phyloP scores from a whole-genome alignment of 1,140 invertebrate species.

The Sitophilus oryzae region DNA sequence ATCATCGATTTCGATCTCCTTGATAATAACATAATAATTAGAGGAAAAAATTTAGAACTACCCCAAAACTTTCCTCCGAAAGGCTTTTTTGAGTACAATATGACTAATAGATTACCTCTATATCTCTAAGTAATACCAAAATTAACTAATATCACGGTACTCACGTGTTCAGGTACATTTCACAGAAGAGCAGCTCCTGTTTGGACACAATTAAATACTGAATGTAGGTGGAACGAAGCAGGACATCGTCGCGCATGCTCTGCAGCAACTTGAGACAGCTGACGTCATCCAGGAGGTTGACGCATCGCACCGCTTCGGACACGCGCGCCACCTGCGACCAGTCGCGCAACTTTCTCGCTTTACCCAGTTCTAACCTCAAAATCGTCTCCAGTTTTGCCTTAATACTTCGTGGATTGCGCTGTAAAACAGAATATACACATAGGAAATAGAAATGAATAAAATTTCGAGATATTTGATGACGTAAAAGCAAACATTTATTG shows the following conservation, averaged over 20 bases:
- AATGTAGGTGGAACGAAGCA: slow-evolving; percentile 72
- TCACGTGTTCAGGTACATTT: slow-evolving; percentile 70
- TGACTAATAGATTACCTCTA: no score
- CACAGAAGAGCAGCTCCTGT: slow-evolving; percentile 73
- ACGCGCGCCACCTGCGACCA: slow-evolving; percentile 77
- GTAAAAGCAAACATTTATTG: no score
- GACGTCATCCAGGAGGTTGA: slow-evolving; percentile 65
- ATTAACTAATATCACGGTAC: no score
- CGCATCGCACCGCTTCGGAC: slow-evolving; percentile 73
- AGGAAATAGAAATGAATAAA: not conserved
- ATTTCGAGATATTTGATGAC: no score
- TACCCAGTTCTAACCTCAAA: slow-evolving; percentile 75
- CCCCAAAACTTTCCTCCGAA: no score
- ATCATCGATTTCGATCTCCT: no score
- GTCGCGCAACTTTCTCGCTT: slow-evolving; percentile 81
- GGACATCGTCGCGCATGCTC: slow-evolving; percentile 76
- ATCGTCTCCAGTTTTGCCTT: slow-evolving; percentile 65
- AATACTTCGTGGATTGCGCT: slow-evolving; percentile 27
- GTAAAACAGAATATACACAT: slow-evolving; percentile 11
- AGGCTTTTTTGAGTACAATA: no score
- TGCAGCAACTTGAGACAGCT: slow-evolving; percentile 71
- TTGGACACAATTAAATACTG: slow-evolving; percentile 79
- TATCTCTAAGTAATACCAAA: no score
- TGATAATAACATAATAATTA: no score
- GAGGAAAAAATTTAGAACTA: no score